phyloP scores from a whole-genome alignment of 2,113 vertebrate species.

The Elgaria multicarinata region DNA sequence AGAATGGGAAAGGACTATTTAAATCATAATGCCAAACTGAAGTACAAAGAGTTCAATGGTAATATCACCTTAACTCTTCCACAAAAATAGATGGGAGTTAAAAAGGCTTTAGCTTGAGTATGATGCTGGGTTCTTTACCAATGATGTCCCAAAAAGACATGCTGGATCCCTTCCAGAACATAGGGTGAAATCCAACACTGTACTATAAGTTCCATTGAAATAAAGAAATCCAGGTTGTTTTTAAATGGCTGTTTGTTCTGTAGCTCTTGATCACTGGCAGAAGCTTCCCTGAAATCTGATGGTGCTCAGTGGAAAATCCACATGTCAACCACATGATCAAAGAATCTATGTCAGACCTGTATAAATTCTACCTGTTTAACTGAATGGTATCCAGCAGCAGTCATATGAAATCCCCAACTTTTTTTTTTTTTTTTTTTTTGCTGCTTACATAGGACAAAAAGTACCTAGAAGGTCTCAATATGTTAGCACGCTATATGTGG shows the following conservation, averaged over 20 bases:
- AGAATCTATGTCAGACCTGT: not conserved
- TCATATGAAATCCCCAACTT: too few species aligned
- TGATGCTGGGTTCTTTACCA: not conserved
- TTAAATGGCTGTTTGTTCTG: not conserved
- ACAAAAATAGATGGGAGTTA: not conserved
- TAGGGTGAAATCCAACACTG: not conserved
- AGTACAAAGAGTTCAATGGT: not conserved
- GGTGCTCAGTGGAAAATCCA: not conserved
- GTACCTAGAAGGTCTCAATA: not conserved
- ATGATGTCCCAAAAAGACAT: not conserved
- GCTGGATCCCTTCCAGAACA: not conserved
- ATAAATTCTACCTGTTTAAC: not conserved
- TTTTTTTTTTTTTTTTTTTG: too few species aligned
- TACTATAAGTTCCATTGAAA: not conserved
- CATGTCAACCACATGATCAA: not conserved
- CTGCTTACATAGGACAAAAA: not conserved
- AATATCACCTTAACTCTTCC: not conserved
- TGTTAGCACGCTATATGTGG: fast-evolving
- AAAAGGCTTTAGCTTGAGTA: not conserved
- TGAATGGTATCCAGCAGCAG: too few species aligned
- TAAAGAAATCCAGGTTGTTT: not conserved
- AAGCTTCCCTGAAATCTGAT: not conserved
- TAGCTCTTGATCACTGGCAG: not conserved
- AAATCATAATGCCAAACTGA: not conserved
- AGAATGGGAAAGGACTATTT: not conserved